Conservation (phyloP, 2,113 vertebrate genomes). For the Leptosomus discolor region DNA sequence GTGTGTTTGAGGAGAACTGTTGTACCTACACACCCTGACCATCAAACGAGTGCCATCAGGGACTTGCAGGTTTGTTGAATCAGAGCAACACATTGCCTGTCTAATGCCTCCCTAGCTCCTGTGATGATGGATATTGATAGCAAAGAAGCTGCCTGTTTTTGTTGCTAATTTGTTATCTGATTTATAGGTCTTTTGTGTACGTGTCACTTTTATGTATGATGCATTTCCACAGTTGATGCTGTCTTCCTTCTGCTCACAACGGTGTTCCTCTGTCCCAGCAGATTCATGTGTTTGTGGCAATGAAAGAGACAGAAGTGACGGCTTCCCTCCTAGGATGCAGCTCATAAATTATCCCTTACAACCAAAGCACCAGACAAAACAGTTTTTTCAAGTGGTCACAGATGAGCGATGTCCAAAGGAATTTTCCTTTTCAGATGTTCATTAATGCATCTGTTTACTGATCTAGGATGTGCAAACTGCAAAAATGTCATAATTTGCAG, state of each 20-base stretch:
- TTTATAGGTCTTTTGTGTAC: constrained; percentile 48
- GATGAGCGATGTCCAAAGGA: constrained; percentile 17
- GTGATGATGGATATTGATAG: constrained; percentile 51
- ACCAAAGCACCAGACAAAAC: constrained; percentile 3
- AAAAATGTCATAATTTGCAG: not conserved
- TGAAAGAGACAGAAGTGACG: constrained; percentile 17
- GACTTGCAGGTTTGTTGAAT: constrained; percentile 35
- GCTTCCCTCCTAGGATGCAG: constrained; percentile 5
- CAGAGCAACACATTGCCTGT: constrained; percentile 15
- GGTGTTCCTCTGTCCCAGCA: constrained; percentile 25
- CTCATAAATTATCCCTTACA: constrained; percentile 51
- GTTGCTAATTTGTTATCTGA: constrained; percentile 46
- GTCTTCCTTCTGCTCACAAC: constrained; percentile 40
- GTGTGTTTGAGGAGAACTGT: not conserved
- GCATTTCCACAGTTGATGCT: constrained; percentile 42
- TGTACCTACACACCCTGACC: not conserved
- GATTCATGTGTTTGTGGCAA: constrained; percentile 27
- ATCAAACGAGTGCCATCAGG: not conserved
- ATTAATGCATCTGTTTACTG: constrained; percentile 2
- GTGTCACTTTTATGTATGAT: constrained; percentile 29
- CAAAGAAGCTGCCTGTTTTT: not conserved
- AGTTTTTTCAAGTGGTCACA: not conserved
- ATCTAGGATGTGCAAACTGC: not conserved
- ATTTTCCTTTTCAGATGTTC: constrained; percentile 15
- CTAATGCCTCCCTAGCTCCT: constrained; percentile 34